Evolutionary conservation across 2,113 vertebrate species (phyloP).

Genomic region (Sterrhoptilus dennistouni): DNA sequence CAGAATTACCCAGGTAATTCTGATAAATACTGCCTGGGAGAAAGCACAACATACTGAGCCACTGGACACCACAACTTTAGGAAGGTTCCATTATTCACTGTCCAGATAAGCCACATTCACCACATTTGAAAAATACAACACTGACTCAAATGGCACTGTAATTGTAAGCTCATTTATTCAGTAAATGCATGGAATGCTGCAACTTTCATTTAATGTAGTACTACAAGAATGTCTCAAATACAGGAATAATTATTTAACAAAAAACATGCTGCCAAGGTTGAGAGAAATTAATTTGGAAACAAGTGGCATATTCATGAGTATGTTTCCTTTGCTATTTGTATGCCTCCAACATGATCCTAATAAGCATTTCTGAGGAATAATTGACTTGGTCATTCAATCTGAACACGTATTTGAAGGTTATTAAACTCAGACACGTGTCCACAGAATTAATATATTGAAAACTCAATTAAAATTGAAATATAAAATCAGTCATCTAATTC

Average conservation of each 20-base stretch:
- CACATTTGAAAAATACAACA: not conserved
- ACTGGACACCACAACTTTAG: not conserved
- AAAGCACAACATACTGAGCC: not conserved
- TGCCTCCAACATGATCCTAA: conserved; percentile 49
- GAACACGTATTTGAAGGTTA: conserved; percentile 66
- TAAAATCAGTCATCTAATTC: conserved; percentile 45
- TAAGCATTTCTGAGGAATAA: conserved; percentile 71
- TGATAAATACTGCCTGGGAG: not conserved
- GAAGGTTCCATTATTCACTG: not conserved
- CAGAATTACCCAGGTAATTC: not conserved
- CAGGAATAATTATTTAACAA: conserved; percentile 56
- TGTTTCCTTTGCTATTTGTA: conserved; percentile 48
- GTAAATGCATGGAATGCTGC: not conserved
- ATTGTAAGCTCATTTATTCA: conserved; percentile 8
- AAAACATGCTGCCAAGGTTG: conserved; percentile 32
- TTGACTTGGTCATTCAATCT: conserved; percentile 69
- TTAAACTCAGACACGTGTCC: conserved; percentile 60
- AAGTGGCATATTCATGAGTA: conserved; percentile 59
- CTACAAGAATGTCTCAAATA: conserved; percentile 20
- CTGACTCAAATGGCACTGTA: not conserved
- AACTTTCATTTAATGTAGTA: not conserved
- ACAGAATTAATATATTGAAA: conserved; percentile 67
- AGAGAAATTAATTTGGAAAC: conserved; percentile 66
- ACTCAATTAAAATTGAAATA: conserved; percentile 70
- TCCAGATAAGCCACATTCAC: not conserved